Conservation (phyloP, 2,888 invertebrate genomes). For the Dyspetes luteomarginatus region DNA sequence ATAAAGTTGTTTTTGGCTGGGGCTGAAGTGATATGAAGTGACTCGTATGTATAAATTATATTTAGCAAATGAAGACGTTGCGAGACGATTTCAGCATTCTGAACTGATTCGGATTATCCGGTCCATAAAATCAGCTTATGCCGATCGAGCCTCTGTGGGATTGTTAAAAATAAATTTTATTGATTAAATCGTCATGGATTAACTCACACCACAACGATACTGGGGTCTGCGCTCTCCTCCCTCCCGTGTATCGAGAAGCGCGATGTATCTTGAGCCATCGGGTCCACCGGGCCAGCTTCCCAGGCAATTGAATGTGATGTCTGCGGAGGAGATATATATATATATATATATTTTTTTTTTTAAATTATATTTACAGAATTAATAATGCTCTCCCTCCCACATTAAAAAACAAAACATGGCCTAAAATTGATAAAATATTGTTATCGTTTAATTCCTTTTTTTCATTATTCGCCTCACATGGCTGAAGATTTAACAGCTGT, state of each 20-base stretch:
- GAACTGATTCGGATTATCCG: background rate
- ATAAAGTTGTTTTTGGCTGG: too few species aligned
- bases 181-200: conserved; percentile 1
- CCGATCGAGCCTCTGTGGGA: too few species aligned
- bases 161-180: conserved; percentile 13
- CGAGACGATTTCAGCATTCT: background rate
- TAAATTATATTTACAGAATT: background rate
- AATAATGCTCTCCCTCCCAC: too few species aligned
- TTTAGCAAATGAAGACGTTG: background rate
- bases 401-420: too few species aligned
- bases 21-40: too few species aligned
- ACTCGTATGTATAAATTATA: background rate
- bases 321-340: conserved; percentile 77
- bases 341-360: background rate
- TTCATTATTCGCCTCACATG: background rate
- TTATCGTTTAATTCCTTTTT: too few species aligned
- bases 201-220: conserved; percentile 87
- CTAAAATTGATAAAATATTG: too few species aligned
- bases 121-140: background rate
- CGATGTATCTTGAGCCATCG: conserved; percentile 85
- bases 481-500: too few species aligned
- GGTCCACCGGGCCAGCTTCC: conserved; percentile 86
- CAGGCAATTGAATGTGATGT: conserved; percentile 86
- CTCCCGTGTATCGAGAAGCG: conserved; percentile 85
- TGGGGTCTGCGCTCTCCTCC: conserved; percentile 83